These are phyloP conservation scores for Atrina japonica DNA, from an alignment of 2,888 invertebrate species.

Conservation along the genomic window DNA sequence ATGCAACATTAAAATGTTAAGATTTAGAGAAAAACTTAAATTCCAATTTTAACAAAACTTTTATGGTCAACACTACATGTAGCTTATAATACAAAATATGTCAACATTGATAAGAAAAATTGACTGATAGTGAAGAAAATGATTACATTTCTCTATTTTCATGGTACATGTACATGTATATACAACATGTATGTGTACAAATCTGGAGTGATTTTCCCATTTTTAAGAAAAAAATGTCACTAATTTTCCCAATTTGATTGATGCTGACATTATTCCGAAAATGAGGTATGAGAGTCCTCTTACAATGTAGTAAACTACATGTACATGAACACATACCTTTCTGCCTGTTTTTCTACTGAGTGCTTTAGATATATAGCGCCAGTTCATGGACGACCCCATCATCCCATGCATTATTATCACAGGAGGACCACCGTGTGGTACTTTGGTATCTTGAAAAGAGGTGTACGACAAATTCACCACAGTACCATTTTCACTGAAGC, in stretches of 20 bases:
- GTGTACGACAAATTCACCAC: constrained; percentile 55
- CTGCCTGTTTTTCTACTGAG: constrained; percentile 83
- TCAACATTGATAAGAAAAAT: too few relatives aligned
- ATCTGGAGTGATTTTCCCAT: too few relatives aligned
- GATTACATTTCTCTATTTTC: too few relatives aligned
- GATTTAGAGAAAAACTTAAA: too few relatives aligned
- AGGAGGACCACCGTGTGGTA: constrained; percentile 44
- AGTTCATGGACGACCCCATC: constrained; percentile 92
- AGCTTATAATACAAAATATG: too few relatives aligned
- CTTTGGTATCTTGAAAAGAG: constrained; percentile 48
- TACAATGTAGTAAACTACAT: too few relatives aligned
- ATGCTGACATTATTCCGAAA: neutral
- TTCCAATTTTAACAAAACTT: too few relatives aligned
- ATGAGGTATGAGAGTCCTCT: neutral
- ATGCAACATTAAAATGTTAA: too few relatives aligned
- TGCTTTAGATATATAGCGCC: constrained; percentile 84
- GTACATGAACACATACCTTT: constrained; percentile 83
- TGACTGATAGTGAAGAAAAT: too few relatives aligned
- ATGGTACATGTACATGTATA: too few relatives aligned
- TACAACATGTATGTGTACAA: too few relatives aligned
- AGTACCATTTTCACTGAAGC: neutral
- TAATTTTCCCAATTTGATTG: neutral
- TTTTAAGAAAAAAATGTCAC: neutral
- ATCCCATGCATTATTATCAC: constrained; percentile 93
- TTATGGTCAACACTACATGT: too few relatives aligned